Conservation (phyloP, 1,140 invertebrate genomes). For the Drosophila triauraria region DNA sequence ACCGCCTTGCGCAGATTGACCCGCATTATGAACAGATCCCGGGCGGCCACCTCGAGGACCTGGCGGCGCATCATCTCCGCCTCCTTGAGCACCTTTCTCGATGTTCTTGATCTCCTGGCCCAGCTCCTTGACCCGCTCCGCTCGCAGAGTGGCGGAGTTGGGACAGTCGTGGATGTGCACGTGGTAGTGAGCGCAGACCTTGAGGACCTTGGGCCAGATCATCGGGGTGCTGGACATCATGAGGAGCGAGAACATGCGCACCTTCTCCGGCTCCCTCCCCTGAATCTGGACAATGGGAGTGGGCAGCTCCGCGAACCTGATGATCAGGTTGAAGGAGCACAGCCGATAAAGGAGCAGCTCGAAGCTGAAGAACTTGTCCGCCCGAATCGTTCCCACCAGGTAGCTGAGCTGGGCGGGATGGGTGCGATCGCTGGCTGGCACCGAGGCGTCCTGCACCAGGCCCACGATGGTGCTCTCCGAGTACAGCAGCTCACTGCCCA, state of each 20-base stretch:
- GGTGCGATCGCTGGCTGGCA: neutral
- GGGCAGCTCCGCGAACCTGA: constrained; percentile 49
- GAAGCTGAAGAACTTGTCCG: constrained; percentile 88
- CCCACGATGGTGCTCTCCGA: constrained; percentile 96
- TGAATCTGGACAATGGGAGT: neutral
- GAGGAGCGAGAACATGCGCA: constrained; percentile 56
- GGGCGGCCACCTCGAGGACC: constrained; percentile 93
- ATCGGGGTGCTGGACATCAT: constrained; percentile 54
- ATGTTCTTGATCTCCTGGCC: constrained; percentile 44
- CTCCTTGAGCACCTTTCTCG: constrained; percentile 44
- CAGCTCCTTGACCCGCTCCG: constrained; percentile 33
- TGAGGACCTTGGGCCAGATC: constrained; percentile 57
- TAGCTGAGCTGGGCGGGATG: constrained; percentile 52
- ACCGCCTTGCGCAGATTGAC: constrained; percentile 96
- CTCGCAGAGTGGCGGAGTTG: constrained; percentile 13
- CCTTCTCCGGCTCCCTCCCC: neutral
- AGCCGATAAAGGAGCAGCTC: constrained; percentile 66
- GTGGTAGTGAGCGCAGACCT: constrained; percentile 58
- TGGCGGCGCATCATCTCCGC: constrained; percentile 91
- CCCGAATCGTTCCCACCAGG: constrained; percentile 95
- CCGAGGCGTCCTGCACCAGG: constrained; percentile 84
- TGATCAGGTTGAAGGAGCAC: constrained; percentile 60
- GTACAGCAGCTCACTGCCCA: constrained; percentile 92
- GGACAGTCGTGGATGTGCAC: constrained; percentile 71
- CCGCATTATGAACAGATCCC: constrained; percentile 95